Percentiles rank a stretch among this genome's conserved stretches.
Conservation (phyloP, 2,888 invertebrate genomes). For the Agonopterix subpropinquella region DNA sequence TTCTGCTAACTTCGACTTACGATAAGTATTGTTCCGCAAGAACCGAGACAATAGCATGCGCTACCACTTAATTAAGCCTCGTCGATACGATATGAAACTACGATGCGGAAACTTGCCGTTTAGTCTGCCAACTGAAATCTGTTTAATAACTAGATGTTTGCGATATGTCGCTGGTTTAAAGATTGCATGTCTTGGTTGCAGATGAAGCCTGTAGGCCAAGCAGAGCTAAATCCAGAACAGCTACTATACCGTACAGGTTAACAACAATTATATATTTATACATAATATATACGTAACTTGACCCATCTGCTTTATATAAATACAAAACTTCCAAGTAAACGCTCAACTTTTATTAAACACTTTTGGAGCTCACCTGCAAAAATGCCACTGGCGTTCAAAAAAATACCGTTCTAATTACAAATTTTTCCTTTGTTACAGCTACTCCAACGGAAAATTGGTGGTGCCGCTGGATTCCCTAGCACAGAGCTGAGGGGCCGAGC, state of each 20-base stretch:
- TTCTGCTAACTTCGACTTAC: conserved; percentile 62
- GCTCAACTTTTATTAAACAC: not conserved
- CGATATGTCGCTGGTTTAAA: conserved; percentile 13
- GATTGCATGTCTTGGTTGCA: conserved; percentile 61
- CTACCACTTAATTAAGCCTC: conserved; percentile 68
- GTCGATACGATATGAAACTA: conserved; percentile 47
- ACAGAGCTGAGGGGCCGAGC: conserved; percentile 64
- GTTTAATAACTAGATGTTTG: conserved; percentile 12
- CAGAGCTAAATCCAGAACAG: conserved; percentile 74
- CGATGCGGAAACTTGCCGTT: conserved; percentile 47
- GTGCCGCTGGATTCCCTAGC: conserved; percentile 76
- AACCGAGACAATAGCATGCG: conserved; percentile 65
- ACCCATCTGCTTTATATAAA: not conserved
- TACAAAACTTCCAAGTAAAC: conserved; percentile 2
- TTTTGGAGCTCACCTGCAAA: conserved; percentile 1
- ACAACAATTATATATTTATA: conserved; percentile 2
- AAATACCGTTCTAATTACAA: conserved; percentile 18
- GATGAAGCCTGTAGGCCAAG: conserved; percentile 74
- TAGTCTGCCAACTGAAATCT: conserved; percentile 45
- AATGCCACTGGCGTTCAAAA: conserved; percentile 3
- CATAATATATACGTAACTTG: not conserved
- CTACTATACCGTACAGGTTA: conserved; percentile 74
- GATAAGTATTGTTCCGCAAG: conserved; percentile 71
- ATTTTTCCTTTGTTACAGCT: conserved; percentile 61
- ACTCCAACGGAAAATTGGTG: conserved; percentile 76